These are phyloP conservation scores for Ctenoplectra terminalis DNA, from an alignment of 1,140 invertebrate genomes.

Conservation along the genomic window DNA sequence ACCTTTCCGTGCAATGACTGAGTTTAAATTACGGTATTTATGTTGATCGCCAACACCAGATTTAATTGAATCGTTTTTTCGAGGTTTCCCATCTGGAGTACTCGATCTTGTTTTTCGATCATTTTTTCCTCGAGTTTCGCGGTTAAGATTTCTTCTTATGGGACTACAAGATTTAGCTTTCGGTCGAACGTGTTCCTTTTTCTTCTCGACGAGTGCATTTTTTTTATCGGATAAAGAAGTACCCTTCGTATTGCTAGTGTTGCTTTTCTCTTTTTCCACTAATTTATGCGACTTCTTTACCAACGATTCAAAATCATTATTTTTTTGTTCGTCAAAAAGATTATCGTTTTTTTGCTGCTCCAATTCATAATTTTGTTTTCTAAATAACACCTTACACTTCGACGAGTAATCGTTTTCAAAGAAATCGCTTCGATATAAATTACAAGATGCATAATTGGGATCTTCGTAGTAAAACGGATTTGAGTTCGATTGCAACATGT, in stretches of 20 bases:
- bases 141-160: not conserved
- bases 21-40: not conserved
- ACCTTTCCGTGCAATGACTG: not conserved
- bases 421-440: not conserved
- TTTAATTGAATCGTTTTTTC: not conserved
- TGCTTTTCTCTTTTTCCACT: not conserved
- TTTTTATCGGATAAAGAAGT: not conserved
- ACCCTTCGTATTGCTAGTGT: not conserved
- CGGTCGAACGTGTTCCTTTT: not conserved
- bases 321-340: too few species aligned
- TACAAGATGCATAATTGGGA: not conserved
- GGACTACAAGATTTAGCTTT: conserved; percentile 16
- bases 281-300: not conserved
- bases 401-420: not conserved
- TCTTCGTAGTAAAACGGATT: not conserved
- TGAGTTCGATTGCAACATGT: not conserved
- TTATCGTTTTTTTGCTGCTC: too few species aligned
- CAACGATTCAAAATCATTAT: not conserved
- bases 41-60: not conserved
- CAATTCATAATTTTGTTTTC: not conserved
- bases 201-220: not conserved
- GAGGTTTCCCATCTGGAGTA: not conserved
- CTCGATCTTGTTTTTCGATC: not conserved
- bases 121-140: not conserved
- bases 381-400: not conserved